Conservation (phyloP, 1,140 invertebrate genomes). For the Elysia chlorotica region DNA sequence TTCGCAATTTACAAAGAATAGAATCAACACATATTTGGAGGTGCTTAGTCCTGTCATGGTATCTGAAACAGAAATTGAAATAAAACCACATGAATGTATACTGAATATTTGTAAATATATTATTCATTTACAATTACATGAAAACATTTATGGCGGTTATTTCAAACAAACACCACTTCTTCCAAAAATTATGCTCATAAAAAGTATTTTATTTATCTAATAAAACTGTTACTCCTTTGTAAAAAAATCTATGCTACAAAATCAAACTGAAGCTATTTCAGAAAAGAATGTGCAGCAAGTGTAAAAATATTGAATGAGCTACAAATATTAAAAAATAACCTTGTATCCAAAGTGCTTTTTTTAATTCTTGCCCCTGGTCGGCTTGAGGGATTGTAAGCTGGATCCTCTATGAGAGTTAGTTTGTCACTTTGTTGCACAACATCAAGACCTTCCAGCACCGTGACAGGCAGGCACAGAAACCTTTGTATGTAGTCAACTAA, state of each 20-base stretch:
- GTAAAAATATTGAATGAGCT: too few relatives aligned
- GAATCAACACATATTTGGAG: slow-evolving; percentile 45
- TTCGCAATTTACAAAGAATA: slow-evolving; percentile 36
- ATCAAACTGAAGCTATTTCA: too few relatives aligned
- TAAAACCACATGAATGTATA: too few relatives aligned
- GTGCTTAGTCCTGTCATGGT: slow-evolving; percentile 34
- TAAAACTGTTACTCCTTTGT: too few relatives aligned
- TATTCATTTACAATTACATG: too few relatives aligned
- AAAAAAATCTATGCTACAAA: too few relatives aligned
- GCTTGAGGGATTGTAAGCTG: slow-evolving; percentile 1
- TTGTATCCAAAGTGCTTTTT: background rate
- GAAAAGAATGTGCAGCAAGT: too few relatives aligned
- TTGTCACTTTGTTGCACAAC: slow-evolving; percentile 30
- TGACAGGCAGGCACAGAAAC: slow-evolving; percentile 47
- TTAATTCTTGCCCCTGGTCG: background rate
- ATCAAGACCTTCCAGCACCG: slow-evolving; percentile 34
- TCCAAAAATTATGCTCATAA: too few relatives aligned
- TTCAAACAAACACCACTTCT: too few relatives aligned
- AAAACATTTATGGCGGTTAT: too few relatives aligned
- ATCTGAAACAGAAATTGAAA: slow-evolving; percentile 24
- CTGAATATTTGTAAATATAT: too few relatives aligned
- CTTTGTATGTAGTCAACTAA: slow-evolving; percentile 42
- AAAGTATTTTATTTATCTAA: too few relatives aligned
- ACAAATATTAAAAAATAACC: slow-evolving; percentile 4
- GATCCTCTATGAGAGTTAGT: slow-evolving; percentile 33